These are phyloP conservation scores for Peucedramus taeniatus DNA, from an alignment of 2,113 vertebrate genomes.

Conservation along the genomic window DNA sequence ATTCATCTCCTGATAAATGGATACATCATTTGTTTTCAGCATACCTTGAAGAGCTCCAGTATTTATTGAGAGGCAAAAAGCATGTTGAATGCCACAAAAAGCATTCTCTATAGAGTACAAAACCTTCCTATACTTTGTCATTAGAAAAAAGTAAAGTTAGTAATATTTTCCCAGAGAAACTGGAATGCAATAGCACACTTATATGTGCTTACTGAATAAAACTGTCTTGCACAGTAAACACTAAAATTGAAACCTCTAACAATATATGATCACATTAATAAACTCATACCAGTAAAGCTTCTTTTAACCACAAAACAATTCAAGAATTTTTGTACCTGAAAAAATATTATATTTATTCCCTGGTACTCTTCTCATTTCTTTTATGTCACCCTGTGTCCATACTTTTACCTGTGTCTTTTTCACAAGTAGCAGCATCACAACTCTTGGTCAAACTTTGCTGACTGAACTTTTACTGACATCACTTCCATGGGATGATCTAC, in stretches of 20 bases:
- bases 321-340: fast-evolving
- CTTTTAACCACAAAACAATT: background rate
- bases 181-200: background rate
- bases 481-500: background rate
- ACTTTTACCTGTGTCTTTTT: background rate
- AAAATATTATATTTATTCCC: background rate
- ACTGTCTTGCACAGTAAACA: background rate
- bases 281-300: background rate
- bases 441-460: background rate
- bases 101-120: background rate
- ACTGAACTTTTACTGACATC: background rate
- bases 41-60: background rate
- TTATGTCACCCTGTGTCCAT: fast-evolving
- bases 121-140: background rate
- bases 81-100: background rate
- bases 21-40: background rate
- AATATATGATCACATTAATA: background rate
- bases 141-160: background rate
- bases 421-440: background rate
- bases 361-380: background rate
- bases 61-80: background rate
- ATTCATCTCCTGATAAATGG: background rate
- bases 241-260: background rate
- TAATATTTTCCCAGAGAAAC: background rate
- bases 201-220: background rate